These are phyloP conservation scores for Eupsilia transversa DNA, from an alignment of 2,888 invertebrate species.

Conservation along the genomic window DNA sequence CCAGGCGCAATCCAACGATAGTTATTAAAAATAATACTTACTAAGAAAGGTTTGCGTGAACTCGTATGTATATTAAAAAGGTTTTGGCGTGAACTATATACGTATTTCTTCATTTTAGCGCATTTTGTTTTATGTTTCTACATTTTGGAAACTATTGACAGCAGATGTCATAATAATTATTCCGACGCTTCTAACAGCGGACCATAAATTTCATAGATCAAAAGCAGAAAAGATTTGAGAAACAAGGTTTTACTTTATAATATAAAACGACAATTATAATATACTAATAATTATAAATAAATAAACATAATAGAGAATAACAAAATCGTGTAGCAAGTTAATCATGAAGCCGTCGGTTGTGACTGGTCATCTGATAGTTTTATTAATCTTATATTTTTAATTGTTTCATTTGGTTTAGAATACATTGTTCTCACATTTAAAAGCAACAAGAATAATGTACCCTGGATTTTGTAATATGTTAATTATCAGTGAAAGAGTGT, in stretches of 20 bases:
- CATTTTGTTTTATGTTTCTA: not conserved
- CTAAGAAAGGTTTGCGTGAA: not conserved
- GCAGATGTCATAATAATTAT: not conserved
- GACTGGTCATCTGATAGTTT: no score
- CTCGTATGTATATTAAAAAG: not conserved
- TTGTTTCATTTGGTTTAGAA: no score
- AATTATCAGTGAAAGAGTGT: no score
- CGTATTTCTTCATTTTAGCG: not conserved
- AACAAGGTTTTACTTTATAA: not conserved
- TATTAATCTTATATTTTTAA: not conserved
- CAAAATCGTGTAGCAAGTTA: no score
- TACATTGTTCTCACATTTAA: no score
- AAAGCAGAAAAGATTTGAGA: not conserved
- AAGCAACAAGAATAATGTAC: no score
- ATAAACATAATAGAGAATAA: no score
- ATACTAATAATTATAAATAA: no score
- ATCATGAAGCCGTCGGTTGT: no score
- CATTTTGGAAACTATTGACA: conserved; percentile 6
- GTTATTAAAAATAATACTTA: not conserved
- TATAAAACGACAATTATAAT: not conserved
- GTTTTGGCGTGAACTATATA: not conserved
- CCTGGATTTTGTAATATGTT: no score
- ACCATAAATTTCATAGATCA: not conserved
- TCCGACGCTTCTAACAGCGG: not conserved
- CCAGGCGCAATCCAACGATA: not conserved